Evolutionary conservation across 2,113 vertebrate species (phyloP).

Genomic region (Sapajus apella): DNA sequence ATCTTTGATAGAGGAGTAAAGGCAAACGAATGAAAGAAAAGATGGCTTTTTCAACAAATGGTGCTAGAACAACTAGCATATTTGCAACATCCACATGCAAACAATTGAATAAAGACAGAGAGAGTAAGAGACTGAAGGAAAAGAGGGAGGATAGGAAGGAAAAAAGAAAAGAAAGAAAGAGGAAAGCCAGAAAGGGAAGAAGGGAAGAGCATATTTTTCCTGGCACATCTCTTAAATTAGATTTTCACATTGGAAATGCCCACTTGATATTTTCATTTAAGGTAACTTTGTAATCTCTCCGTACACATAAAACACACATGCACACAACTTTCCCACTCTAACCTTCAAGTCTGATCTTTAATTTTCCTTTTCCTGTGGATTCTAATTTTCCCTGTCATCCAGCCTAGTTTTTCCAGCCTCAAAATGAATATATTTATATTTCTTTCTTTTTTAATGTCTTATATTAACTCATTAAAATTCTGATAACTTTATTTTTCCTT

Average conservation of each 20-base stretch:
- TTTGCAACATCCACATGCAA: background rate
- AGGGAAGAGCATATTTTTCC: background rate
- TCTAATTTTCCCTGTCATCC: background rate
- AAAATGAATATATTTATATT: background rate
- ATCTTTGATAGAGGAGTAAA: background rate
- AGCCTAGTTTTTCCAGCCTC: background rate
- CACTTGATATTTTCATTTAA: background rate
- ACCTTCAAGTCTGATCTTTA: background rate
- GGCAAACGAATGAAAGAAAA: background rate
- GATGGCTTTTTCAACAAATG: background rate
- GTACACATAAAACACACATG: background rate
- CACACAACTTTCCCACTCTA: background rate
- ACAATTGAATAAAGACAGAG: background rate
- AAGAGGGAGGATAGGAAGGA: fast-evolving
- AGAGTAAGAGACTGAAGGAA: background rate
- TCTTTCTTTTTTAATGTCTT: background rate
- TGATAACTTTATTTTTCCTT: background rate
- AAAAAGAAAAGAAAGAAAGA: fast-evolving
- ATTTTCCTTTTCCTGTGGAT: background rate
- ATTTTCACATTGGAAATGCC: background rate
- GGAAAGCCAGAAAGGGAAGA: no score
- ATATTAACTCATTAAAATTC: background rate
- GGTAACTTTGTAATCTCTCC: background rate
- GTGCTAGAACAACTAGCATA: background rate
- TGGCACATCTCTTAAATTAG: background rate